These are phyloP conservation scores for Apamea anceps DNA, from an alignment of 2,888 invertebrate genomes.

Conservation along the genomic window DNA sequence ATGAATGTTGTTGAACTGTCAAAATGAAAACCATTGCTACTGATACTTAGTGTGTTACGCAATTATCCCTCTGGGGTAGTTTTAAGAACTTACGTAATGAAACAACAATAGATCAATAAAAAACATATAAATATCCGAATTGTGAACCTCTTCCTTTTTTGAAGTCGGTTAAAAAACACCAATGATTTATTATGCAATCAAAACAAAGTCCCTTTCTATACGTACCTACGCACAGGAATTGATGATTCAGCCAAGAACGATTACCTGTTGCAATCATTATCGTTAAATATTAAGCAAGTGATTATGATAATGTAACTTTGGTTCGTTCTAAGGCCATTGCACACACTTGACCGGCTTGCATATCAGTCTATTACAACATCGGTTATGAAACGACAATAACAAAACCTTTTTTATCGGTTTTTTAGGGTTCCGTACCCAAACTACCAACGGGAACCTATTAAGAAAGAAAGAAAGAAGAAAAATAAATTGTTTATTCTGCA, in stretches of 20 bases:
- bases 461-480: too few species aligned
- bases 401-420: conserved; percentile 50
- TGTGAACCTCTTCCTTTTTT: too few species aligned
- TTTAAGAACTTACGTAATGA: neutral
- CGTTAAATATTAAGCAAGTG: conserved; percentile 39
- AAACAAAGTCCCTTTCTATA: neutral
- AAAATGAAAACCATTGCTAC: too few species aligned
- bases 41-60: too few species aligned
- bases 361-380: conserved; percentile 53
- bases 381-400: conserved; percentile 54
- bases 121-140: too few species aligned
- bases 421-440: neutral
- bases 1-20: too few species aligned
- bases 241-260: conserved; percentile 44
- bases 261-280: conserved; percentile 50
- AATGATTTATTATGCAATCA: neutral
- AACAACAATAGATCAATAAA: neutral
- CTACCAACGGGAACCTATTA: too few species aligned
- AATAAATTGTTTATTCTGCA: too few species aligned
- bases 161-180: neutral
- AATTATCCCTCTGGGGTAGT: neutral
- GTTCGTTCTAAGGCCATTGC: conserved; percentile 51
- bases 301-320: conserved; percentile 54
- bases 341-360: conserved; percentile 62
- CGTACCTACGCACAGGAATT: conserved; percentile 5